Conservation (phyloP, 2,113 vertebrate species). For the Strix uralensis region DNA sequence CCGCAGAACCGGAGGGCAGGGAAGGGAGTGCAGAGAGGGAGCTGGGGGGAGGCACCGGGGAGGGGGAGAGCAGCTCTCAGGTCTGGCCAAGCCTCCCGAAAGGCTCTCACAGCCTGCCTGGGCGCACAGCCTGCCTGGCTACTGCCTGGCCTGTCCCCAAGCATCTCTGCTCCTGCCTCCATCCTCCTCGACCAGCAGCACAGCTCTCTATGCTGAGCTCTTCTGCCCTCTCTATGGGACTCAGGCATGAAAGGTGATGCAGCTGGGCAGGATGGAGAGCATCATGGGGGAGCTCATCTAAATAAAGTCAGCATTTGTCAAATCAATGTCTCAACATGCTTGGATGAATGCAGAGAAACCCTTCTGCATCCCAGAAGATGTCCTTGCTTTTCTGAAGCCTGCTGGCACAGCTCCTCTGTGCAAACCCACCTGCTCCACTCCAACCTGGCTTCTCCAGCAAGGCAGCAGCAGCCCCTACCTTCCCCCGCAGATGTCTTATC, state of each 20-base stretch:
- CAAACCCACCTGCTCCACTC: background rate
- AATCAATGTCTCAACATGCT: accelerated
- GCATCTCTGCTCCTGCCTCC: background rate
- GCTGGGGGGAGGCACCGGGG: background rate
- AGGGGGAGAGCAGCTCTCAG: background rate
- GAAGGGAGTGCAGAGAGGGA: background rate
- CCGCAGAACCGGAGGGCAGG: conserved; percentile 73
- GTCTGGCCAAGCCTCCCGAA: background rate
- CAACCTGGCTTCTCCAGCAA: background rate
- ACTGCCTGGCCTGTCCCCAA: background rate
- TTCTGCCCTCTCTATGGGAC: accelerated
- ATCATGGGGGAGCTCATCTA: background rate
- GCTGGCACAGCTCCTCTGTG: background rate
- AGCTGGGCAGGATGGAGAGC: background rate
- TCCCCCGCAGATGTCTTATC: accelerated
- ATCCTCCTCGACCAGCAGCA: accelerated
- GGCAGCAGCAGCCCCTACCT: background rate
- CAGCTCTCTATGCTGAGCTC: too few relatives aligned
- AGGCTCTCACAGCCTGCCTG: background rate
- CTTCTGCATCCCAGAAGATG: background rate
- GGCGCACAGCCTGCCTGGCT: background rate
- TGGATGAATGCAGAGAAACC: background rate
- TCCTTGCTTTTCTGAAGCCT: background rate
- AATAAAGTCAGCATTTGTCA: background rate
- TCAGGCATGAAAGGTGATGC: background rate